Base-by-base conservation (phyloP, 2,888 invertebrate species). In the Volucella bombylans region DNA sequence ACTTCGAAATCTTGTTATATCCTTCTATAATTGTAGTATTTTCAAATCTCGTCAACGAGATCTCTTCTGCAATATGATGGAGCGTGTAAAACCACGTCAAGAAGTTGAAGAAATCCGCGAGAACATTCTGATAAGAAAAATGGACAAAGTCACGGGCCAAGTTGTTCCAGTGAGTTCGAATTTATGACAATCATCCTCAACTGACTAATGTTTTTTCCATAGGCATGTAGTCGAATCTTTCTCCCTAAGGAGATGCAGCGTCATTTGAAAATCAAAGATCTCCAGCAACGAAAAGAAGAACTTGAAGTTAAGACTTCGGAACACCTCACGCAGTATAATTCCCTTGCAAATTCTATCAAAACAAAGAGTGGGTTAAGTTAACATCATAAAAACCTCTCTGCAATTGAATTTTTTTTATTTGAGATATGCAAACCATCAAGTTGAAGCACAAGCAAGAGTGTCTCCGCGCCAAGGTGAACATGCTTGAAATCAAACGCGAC, bases 21-120 rank as follows among this genome's bases (percentile, higher is more conserved):
- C 38, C 15, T 14, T 3, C 43, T 8, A 9, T 43, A 8, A 9
- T 14, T 55, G 39, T 23, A 92, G 92, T 1, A 88, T 92, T 59
- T 90, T 91, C 38, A 91, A 91, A 79, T 90, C 92, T 0, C 88
- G 89, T 0, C 91, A 91, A 54, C 86, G 88, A 31, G 87, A 89
- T 31, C 76, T 91, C 0, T 90, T 92, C 81, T 87, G 87, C 18
- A 89, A 89, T 64, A 82, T 92, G 49, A 89, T 91, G 72, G 82
- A 88, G 8, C 89, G 89, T 2, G 89, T 92, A 0, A 88, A 88
- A n/a, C 89, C 92, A 0, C 89, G 88, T 1, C 89, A 91, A 45
- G 87, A 89, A 74, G 91, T 91, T 2, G 78, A 88, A 57, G 88
- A 88, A 45, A 87, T 91, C 8, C 89, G 90, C 1, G 88, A 90